Percentiles rank a stretch among this genome's conserved stretches.
Conservation (phyloP, 2,113 vertebrate genomes). For the Ammospiza caudacuta region DNA sequence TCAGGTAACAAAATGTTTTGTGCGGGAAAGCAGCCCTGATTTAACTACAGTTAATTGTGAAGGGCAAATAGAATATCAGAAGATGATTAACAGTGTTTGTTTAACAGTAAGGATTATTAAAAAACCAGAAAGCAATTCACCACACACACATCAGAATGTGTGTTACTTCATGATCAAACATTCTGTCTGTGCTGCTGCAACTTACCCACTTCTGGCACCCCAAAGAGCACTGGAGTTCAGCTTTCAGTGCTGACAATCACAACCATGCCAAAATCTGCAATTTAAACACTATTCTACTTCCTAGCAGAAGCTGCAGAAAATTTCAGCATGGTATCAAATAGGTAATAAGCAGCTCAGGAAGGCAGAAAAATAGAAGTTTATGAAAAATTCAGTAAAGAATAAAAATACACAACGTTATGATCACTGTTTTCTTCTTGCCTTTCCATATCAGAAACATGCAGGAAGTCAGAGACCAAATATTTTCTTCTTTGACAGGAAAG, state of each 20-base stretch:
- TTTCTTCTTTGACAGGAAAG: neutral
- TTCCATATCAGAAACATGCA: neutral
- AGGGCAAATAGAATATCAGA: neutral
- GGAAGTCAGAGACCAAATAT: neutral
- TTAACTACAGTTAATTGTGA: neutral
- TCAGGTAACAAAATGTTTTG: neutral
- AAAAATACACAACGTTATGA: neutral
- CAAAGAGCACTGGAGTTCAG: neutral
- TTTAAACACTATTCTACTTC: neutral
- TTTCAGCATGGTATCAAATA: neutral
- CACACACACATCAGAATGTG: neutral
- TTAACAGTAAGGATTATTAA: neutral
- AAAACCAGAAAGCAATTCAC: neutral
- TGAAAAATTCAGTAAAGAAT: neutral
- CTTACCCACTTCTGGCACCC: neutral
- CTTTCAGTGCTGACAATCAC: neutral
- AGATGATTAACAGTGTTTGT: neutral
- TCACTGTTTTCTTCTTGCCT: neutral
- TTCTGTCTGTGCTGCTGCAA: neutral
- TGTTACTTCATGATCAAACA: neutral
- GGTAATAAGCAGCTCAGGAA: neutral
- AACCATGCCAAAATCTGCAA: neutral
- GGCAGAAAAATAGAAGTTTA: neutral
- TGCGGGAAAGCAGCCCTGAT: neutral
- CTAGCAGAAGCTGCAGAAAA: neutral